Base-by-base conservation (phyloP, 1,140 invertebrate genomes). In the Goniozus legneri region DNA sequence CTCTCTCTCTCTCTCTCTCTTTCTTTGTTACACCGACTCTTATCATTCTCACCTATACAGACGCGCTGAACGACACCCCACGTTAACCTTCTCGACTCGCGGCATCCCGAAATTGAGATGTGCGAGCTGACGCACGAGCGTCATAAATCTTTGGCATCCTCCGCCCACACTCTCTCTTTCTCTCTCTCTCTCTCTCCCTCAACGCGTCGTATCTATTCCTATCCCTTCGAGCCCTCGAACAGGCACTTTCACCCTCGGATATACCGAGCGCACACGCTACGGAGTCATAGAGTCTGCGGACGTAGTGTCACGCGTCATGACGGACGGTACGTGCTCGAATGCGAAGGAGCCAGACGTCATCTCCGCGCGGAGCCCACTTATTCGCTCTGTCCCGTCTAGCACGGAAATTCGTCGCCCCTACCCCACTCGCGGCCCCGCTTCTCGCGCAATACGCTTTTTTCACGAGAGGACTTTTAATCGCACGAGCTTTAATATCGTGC, bases 71-170 rank as follows among this genome's bases (percentile, higher is more conserved):
- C n/a, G n/a, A n/a, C n/a, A n/a, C n/a, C n/a, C n/a, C n/a, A n/a
- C n/a, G 24, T 12, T 27, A 27, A 27, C 19, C 39, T 58, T 35
- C 40, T 50, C n/a, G 57, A 60, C 46, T 59, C 57, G 44, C 49
- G 53, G 56, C 48, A 47, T 60, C 37, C 56, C 52, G 50, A 60
- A 60, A 60, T 59, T 60, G 58, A 60, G 58, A 60, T 48, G 50
- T 54, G 56, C 54, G 47, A 60, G 54, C 53, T 54, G 58, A 60
- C 57, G 54, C 50, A 51, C 47, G 50, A 47, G 47, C 46, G 56
- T 60, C 56, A 60, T 59, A 60, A 60, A 60, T 60, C 57, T 60
- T 60, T 44, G 32, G 52, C 24, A 4, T 27, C 10, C 24, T 27
- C 24, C 4, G 4, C 24, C 24, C 24, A 10, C 35, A 52, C 35